Evolutionary conservation across 2,888 invertebrate species (phyloP).

Genomic region (Carpatolechia fugitivella): DNA sequence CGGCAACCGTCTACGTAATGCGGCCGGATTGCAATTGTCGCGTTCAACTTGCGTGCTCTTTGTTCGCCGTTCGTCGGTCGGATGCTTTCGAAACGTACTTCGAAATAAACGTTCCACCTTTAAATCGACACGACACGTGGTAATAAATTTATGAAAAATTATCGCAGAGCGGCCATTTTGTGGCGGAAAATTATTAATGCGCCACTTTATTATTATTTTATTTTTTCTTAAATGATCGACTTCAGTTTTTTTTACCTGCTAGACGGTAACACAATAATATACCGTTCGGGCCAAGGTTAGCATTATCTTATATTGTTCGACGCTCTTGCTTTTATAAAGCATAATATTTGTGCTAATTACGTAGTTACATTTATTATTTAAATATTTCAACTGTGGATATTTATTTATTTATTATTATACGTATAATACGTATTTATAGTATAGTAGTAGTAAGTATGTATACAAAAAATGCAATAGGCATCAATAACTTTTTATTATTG

Average conservation of each 20-base stretch:
- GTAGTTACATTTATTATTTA: no score
- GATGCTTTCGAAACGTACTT: conserved; percentile 66
- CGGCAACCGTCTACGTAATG: conserved; percentile 25
- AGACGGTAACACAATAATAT: neutral
- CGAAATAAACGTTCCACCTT: conserved; percentile 48
- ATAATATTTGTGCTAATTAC: no score
- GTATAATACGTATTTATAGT: no score
- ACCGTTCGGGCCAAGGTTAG: conserved; percentile 6
- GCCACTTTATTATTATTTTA: neutral
- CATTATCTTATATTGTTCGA: conserved; percentile 9
- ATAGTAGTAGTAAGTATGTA: no score
- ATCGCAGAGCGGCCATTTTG: conserved; percentile 44
- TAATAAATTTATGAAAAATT: conserved; percentile 32
- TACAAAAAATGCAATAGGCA: no score
- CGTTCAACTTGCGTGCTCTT: conserved; percentile 69
- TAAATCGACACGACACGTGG: conserved; percentile 43
- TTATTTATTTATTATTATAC: no score
- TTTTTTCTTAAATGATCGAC: neutral
- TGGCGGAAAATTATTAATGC: conserved; percentile 25
- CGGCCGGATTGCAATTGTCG: conserved; percentile 56
- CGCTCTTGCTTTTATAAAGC: neutral
- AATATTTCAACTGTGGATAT: no score
- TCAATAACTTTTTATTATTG: no score
- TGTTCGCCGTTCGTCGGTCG: conserved; percentile 40
- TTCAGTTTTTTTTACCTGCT: neutral